phyloP scores from a whole-genome alignment of 2,113 vertebrate species.

The Serinus canaria region DNA sequence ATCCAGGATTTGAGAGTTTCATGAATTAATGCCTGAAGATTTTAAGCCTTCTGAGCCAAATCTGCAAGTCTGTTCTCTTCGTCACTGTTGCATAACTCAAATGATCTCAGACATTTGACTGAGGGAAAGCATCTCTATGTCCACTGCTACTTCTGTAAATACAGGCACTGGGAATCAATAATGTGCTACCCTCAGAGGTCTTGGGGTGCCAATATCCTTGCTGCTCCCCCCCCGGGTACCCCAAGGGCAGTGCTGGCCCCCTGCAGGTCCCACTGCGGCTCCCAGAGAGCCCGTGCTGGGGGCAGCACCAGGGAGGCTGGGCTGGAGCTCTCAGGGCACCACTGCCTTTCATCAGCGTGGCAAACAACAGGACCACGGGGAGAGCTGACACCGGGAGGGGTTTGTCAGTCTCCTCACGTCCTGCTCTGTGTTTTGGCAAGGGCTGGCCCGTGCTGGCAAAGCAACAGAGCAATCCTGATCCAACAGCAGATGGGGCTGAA shows the following conservation, averaged over 20 bases:
- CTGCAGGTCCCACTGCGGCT: background rate
- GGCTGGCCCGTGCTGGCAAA: background rate
- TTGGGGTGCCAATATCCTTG: background rate
- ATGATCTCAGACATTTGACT: background rate
- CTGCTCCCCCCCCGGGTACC: background rate
- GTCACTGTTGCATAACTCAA: conserved; percentile 3
- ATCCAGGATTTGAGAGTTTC: conserved; percentile 6
- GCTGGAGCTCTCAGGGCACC: background rate
- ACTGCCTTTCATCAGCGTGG: background rate
- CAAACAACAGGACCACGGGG: background rate
- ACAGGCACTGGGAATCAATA: background rate
- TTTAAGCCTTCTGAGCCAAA: conserved; percentile 40
- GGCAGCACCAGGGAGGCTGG: background rate
- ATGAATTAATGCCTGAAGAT: conserved; percentile 34
- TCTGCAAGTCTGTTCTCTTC: background rate
- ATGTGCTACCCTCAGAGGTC: background rate
- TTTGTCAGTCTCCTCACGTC: conserved; percentile 12
- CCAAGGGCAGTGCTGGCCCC: background rate
- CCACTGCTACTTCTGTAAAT: background rate
- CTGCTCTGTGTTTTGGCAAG: background rate
- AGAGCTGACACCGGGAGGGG: background rate
- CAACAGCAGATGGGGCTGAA: conserved; percentile 77
- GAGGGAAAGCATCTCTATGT: background rate
- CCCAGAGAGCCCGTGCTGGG: background rate
- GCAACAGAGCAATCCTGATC: conserved; percentile 4